Conservation (phyloP, 2,888 invertebrate species). For the Galeopsomyia nigrocyanea region DNA sequence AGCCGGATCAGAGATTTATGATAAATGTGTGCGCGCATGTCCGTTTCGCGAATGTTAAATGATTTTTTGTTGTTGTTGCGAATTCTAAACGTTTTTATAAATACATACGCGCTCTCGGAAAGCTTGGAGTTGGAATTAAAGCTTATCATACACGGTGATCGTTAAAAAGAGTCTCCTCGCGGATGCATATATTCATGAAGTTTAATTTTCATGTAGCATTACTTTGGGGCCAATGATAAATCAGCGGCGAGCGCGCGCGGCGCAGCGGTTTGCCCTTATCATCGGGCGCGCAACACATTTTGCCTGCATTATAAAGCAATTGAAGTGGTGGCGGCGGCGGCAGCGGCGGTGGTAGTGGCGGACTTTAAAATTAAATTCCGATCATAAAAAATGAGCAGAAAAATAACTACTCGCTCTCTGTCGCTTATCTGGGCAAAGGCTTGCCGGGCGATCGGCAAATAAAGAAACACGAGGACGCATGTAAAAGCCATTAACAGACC, state of each 20-base stretch:
- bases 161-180: constrained; percentile 20
- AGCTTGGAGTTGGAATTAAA: constrained; percentile 20
- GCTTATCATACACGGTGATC: constrained; percentile 36
- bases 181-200: constrained; percentile 47
- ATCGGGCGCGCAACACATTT: constrained; percentile 35
- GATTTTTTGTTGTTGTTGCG: too few species aligned
- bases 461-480: constrained; percentile 22
- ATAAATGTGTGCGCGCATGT: too few species aligned
- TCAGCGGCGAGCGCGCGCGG: constrained; percentile 12
- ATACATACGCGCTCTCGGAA: background rate
- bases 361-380: constrained; percentile 47
- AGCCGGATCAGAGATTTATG: too few species aligned
- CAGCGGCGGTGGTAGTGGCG: constrained; percentile 2
- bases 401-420: constrained; percentile 41
- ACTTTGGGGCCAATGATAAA: constrained; percentile 43
- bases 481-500: constrained; percentile 46
- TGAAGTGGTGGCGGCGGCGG: background rate
- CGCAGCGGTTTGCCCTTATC: constrained; percentile 41
- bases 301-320: constrained; percentile 47
- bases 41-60: too few species aligned
- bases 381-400: constrained; percentile 47
- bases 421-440: constrained; percentile 2
- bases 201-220: constrained; percentile 48
- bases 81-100: constrained; percentile 2
- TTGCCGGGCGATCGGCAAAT: background rate